A percentile compares a stretch with the other conserved stretches of the same genome.
Evolutionary conservation across 2,113 vertebrate species (phyloP).

Genomic region (Eulacestoma nigropectus): DNA sequence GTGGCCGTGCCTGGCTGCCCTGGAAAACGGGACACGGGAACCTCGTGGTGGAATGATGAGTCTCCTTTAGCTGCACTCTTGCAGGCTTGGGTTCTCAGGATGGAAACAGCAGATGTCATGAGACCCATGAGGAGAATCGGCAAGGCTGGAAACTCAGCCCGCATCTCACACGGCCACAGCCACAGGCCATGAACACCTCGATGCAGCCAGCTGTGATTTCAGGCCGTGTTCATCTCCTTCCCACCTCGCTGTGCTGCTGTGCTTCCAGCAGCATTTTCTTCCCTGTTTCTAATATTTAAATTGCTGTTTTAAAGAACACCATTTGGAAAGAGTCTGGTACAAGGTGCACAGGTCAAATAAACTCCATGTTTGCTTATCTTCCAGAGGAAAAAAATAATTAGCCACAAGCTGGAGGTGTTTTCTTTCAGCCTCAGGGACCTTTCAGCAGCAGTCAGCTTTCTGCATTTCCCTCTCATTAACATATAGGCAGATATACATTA

Average conservation of each 20-base stretch:
- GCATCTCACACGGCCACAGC: accelerated
- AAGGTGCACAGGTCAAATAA: conserved; percentile 27
- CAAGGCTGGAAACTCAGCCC: neutral
- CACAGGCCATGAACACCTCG: accelerated
- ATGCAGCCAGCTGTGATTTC: neutral
- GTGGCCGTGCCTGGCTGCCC: neutral
- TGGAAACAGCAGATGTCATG: neutral
- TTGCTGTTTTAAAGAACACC: neutral
- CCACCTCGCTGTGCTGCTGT: neutral
- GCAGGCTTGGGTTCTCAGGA: neutral
- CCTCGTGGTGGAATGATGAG: accelerated
- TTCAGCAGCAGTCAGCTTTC: neutral
- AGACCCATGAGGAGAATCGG: neutral
- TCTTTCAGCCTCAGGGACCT: neutral
- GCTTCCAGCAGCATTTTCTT: neutral
- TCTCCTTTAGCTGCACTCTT: accelerated
- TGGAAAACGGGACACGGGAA: accelerated
- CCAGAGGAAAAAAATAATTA: conserved; percentile 19
- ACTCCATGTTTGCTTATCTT: conserved; percentile 24
- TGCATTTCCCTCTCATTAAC: neutral
- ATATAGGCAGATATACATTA: neutral
- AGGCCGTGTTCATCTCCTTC: accelerated
- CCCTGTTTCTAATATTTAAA: neutral
- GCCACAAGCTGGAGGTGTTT: conserved; percentile 2
- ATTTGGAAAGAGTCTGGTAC: neutral